Evolutionary conservation across 2,888 invertebrate genomes (phyloP), one percentile per base, ranked within the genome.

Genomic region (Sinotaia quadrata): DNA sequence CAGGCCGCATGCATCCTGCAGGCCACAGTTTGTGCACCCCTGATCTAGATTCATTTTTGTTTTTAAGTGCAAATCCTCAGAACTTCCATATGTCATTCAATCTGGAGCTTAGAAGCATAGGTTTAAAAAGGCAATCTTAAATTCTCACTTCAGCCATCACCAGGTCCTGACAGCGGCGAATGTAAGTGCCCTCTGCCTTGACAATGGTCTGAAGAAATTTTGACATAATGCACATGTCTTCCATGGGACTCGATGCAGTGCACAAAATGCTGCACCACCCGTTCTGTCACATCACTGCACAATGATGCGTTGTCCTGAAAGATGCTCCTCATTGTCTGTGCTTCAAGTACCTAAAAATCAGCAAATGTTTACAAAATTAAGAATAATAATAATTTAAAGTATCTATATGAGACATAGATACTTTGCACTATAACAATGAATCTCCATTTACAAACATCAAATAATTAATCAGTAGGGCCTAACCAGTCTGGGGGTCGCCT

Each of bases 251-350:
- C 98, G 77, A 98, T 97, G 89, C 97, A 95, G 88, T 97, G 96
- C 4, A 99, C 97, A 90, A 98, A 97, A 89, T 99, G 98, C 72
- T 96, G 96, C 21, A 98, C 95, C n/a, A 98, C 96, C 85, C 95
- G 94, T 83, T 97, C 96, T 81, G 93, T 95, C 21, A 97, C 95
- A 89, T 97, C 98, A 83, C 94, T 95, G 90, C 98, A 98, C 27
- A 99, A 91, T 0, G 93, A 92, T 0, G 95, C 92, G 89, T 99
- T 99, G 89, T 98, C 97, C 87, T 94, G 94, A 90, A 98, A 99
- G 81, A 99, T 98, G 66, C 96, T 93, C 86, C 97, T 95, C 47
- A 98, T 95, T 0, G 99, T 98, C 89, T 96, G 94, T 0, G 98
- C 98, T 88, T 99, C 98, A 59, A 97, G 91, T 67, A 97, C 94